phyloP scores from a whole-genome alignment of 2,888 invertebrate species.

The Agrilus mali region DNA sequence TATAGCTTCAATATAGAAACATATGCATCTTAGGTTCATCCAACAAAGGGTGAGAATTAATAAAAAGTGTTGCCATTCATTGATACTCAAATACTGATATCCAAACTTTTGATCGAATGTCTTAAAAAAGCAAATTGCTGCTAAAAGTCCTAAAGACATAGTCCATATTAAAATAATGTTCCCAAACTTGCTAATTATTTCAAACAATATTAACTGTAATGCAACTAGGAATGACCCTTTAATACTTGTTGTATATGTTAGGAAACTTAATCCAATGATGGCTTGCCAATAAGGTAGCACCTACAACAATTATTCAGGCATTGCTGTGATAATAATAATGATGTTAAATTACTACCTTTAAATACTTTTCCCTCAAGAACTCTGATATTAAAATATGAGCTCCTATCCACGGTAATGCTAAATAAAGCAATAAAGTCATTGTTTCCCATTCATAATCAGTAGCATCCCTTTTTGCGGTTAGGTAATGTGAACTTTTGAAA shows the following conservation, averaged over 20 bases:
- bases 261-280: conserved; percentile 36
- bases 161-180: conserved; percentile 43
- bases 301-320: conserved; percentile 22
- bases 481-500: conserved; percentile 45
- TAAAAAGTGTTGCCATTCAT: conserved; percentile 25
- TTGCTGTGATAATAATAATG: conserved; percentile 2
- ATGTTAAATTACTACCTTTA: conserved; percentile 12
- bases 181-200: conserved; percentile 36
- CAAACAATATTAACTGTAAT: conserved; percentile 42
- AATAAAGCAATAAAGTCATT: conserved; percentile 43
- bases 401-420: conserved; percentile 42
- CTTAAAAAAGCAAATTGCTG: conserved; percentile 39
- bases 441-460: conserved; percentile 62
- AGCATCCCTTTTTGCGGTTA: conserved; percentile 46
- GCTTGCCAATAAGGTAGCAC: conserved; percentile 43
- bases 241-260: conserved; percentile 20
- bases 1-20: conserved; percentile 53
- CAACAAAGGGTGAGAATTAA: conserved; percentile 49
- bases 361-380: conserved; percentile 28
- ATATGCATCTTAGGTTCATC: conserved; percentile 64
- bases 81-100: conserved; percentile 14
- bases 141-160: conserved; percentile 37
- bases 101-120: conserved; percentile 9
- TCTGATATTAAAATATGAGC: conserved; percentile 44
- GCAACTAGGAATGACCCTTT: conserved; percentile 17